Percentiles rank a stretch among this genome's conserved stretches.
Conservation (phyloP, 2,797 vertebrate species). For the Poecilia picta region DNA sequence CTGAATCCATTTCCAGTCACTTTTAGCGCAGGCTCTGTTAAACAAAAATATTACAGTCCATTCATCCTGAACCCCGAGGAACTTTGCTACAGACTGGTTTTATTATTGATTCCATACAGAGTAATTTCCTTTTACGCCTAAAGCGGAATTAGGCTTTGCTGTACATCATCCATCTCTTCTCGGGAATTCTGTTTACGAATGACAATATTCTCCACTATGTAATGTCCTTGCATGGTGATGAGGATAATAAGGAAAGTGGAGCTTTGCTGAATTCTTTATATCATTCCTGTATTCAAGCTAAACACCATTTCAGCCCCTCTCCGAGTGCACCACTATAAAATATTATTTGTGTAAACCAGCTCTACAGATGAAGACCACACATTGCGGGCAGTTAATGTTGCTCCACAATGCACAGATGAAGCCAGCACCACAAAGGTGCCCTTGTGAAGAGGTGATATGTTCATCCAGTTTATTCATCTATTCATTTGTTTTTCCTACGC, state of each 20-base stretch:
- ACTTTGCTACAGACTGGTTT: conserved; percentile 75
- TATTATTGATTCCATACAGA: conserved; percentile 81
- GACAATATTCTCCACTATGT: conserved; percentile 66
- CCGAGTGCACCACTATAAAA: conserved; percentile 74
- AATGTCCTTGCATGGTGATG: conserved; percentile 52
- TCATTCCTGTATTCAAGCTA: conserved; percentile 60
- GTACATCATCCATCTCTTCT: conserved; percentile 78
- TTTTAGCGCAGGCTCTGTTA: conserved; percentile 46
- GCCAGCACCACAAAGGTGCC: conserved; percentile 67
- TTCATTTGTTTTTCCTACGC: conserved; percentile 72
- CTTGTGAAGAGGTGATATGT: conserved; percentile 65
- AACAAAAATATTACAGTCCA: conserved; percentile 69
- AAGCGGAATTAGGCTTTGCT: conserved; percentile 82
- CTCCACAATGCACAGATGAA: conserved; percentile 55
- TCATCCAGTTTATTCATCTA: conserved; percentile 52
- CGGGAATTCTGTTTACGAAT: conserved; percentile 76
- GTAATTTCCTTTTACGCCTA: conserved; percentile 80
- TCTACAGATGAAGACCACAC: conserved; percentile 53
- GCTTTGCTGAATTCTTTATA: conserved; percentile 63
- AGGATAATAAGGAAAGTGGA: conserved; percentile 70
- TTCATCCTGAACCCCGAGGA: conserved; percentile 64
- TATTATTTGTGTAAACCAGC: conserved; percentile 71
- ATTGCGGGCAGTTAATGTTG: conserved; percentile 50
- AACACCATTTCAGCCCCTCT: conserved; percentile 53
- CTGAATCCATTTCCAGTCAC: conserved; percentile 21